Evolutionary conservation across 2,797 vertebrate species (phyloP).

Genomic region (Dallia pectoralis): DNA sequence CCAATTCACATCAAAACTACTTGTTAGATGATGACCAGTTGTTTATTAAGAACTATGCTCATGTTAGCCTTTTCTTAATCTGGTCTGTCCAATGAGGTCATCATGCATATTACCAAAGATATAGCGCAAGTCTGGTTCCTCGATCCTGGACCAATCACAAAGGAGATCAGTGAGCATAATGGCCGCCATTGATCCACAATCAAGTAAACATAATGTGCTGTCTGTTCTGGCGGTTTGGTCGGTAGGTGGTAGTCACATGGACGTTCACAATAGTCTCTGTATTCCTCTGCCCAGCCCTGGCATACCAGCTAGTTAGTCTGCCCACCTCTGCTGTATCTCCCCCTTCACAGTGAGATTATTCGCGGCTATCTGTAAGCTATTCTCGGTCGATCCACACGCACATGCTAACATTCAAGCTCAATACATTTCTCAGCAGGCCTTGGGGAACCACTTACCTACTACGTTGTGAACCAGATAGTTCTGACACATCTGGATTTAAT

Average conservation of each 20-base stretch:
- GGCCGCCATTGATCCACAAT: background rate
- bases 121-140: slow-evolving; percentile 32
- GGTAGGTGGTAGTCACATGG: slow-evolving; percentile 11
- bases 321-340: slow-evolving; percentile 10
- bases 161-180: slow-evolving; percentile 32
- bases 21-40: background rate
- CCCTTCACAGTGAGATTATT: slow-evolving; percentile 16
- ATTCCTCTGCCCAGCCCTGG: slow-evolving; percentile 19
- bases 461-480: background rate
- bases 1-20: slow-evolving; percentile 1
- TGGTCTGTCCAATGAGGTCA: slow-evolving; percentile 17
- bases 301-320: slow-evolving; percentile 31
- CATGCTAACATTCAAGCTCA: slow-evolving; percentile 36
- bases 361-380: slow-evolving; percentile 44
- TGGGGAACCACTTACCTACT: background rate
- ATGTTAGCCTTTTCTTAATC: background rate
- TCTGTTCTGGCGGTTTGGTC: slow-evolving; percentile 4
- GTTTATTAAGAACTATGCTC: slow-evolving; percentile 12
- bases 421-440: slow-evolving; percentile 11
- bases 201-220: background rate
- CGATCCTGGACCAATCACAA: slow-evolving; percentile 2
- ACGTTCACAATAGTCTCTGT: slow-evolving; percentile 28
- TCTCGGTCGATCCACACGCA: slow-evolving; percentile 57
- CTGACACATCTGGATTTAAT: background rate
- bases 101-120: slow-evolving; percentile 15